phyloP scores from a whole-genome alignment of 2,888 invertebrate species.

The Vandiemenella viatica region DNA sequence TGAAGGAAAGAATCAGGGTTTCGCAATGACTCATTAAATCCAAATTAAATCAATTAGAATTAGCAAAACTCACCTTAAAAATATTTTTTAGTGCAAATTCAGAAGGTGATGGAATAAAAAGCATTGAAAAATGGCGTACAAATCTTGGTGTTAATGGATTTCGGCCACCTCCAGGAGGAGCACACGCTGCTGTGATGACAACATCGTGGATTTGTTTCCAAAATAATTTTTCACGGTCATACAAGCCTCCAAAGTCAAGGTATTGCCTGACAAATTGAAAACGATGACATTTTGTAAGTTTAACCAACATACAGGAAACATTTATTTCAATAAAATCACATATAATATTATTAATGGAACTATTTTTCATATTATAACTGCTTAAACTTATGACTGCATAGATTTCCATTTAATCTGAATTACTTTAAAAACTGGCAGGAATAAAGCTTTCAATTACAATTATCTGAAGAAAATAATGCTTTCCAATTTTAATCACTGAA shows the following conservation, averaged over 20 bases:
- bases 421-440: no score
- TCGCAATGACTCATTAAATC: background rate
- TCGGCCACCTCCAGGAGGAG: conserved; percentile 81
- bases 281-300: no score
- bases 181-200: conserved; percentile 67
- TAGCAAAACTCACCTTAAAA: conserved; percentile 36
- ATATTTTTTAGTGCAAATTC: conserved; percentile 61
- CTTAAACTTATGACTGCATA: no score
- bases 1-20: no score
- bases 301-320: no score
- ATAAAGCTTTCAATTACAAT: no score
- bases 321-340: no score
- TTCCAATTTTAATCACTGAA: no score
- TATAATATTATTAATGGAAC: no score
- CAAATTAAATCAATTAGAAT: background rate
- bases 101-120: conserved; percentile 68
- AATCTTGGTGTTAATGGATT: conserved; percentile 73
- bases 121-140: conserved; percentile 75
- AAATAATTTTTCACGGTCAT: conserved; percentile 73
- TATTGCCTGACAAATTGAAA: conserved; percentile 40
- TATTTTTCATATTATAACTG: no score
- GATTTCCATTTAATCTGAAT: no score
- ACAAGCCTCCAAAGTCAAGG: conserved; percentile 64
- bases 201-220: conserved; percentile 82
- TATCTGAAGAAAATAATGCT: no score